Base-by-base conservation (phyloP, 2,797 vertebrate species). In the Periparus ater region DNA sequence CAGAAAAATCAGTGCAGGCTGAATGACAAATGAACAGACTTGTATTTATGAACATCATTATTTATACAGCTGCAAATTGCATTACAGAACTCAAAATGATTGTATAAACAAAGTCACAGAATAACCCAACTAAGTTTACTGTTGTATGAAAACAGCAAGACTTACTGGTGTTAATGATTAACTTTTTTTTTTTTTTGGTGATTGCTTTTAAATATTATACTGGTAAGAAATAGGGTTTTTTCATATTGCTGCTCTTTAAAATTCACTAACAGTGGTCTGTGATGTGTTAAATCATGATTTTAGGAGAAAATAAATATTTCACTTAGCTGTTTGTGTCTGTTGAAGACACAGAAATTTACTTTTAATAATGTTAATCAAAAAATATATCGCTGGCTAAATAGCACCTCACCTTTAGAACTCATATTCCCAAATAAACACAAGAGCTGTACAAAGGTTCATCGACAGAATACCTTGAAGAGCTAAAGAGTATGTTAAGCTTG, bases 61-160 rank as follows among this genome's bases (percentile, higher is more conserved):
- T 97, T 97, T 97, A 89, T 85, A 96, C 88, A 97, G 87, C 62
- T 97, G 91, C 70, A 76, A 96, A 96, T 83, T 93, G 80, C 71
- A 94, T 63, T 95, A 78, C 76, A 92, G 86, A 30, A 68, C 9
- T 53, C 60, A 91, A 91, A 95, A 94, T 61, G n/a, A 36, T 71
- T 79, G n/a, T 70, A 89, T 76, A 94, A 91, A 71, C 17, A 93
- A 83, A 84, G 88, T 73, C 91, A 82, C 38, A 91, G 63, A 93
- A 91, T 91, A 94, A 94, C 47, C 22, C 25, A 77, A 55, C 36
- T 90, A 70, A 66, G 40, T 82, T 72, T 55, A 95, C 23, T 96
- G 50, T 47, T 95, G 10, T 72, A 65, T 88, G 54, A 88, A 85
- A 92, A 77, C 48, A 81, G 38, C 42, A 85, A 89, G 73, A 48